phyloP scores from a whole-genome alignment of 2,888 invertebrate species.

The Drosophila fulvimacula region DNA sequence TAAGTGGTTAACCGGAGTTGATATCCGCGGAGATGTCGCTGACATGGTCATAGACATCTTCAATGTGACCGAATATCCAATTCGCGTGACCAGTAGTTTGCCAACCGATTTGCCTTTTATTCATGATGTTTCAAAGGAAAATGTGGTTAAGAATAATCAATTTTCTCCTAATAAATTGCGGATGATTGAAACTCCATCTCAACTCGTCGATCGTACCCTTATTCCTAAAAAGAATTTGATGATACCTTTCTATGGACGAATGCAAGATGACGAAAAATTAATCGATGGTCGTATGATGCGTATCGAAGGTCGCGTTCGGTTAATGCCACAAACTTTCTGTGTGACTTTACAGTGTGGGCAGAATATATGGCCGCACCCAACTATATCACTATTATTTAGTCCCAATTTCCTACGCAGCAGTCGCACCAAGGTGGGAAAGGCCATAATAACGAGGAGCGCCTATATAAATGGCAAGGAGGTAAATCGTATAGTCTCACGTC shows the following conservation, averaged over 20 bases:
- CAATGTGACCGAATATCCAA: conserved; percentile 73
- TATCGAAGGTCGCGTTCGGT: conserved; percentile 88
- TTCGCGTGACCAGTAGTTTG: conserved; percentile 49
- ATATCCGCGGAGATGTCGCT: conserved; percentile 87
- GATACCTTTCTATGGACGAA: conserved; percentile 83
- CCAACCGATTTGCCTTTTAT: conserved; percentile 21
- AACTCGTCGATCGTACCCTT: not conserved
- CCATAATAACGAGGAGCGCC: conserved; percentile 88
- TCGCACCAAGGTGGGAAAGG: conserved; percentile 82
- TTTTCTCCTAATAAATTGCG: conserved; percentile 27
- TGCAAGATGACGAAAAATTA: conserved; percentile 75
- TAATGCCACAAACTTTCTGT: conserved; percentile 89
- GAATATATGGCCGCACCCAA: conserved; percentile 89
- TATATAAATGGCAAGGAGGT: conserved; percentile 85
- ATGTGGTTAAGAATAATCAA: not conserved
- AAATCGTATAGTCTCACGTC: conserved; percentile 64
- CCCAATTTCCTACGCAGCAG: conserved; percentile 86
- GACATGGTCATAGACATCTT: conserved; percentile 85
- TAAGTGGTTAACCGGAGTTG: conserved; percentile 86
- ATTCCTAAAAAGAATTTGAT: conserved; percentile 33
- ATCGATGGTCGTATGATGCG: conserved; percentile 85
- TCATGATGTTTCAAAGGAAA: not conserved
- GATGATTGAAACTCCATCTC: conserved; percentile 13
- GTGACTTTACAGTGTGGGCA: conserved; percentile 88
- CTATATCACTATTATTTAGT: conserved; percentile 90